Evolutionary conservation across 2,797 vertebrate genomes (phyloP).

Genomic region (Poeciliopsis turneri): DNA sequence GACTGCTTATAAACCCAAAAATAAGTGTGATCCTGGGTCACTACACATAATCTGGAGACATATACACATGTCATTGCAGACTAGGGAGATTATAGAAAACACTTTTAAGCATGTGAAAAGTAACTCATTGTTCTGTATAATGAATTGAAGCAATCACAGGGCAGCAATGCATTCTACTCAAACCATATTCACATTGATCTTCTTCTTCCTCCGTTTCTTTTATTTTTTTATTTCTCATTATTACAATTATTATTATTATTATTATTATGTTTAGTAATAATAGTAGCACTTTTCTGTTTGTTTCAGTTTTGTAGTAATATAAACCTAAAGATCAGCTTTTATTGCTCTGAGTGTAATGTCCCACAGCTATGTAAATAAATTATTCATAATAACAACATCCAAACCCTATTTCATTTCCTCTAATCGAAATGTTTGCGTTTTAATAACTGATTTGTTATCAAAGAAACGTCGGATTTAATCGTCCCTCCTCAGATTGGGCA

Average conservation of each 20-base stretch:
- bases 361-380: not conserved
- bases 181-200: too few relatives aligned
- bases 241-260: not conserved
- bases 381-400: not conserved
- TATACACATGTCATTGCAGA: not conserved
- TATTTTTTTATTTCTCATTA: too few relatives aligned
- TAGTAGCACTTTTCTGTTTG: not conserved
- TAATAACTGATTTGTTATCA: too few relatives aligned
- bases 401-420: not conserved
- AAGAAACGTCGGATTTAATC: not conserved
- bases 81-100: not conserved
- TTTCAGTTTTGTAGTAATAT: not conserved
- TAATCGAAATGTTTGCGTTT: not conserved
- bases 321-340: not conserved
- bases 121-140: not conserved
- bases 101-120: not conserved
- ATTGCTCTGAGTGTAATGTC: not conserved
- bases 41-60: not conserved
- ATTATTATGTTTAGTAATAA: not conserved
- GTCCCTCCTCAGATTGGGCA: conserved; percentile 46
- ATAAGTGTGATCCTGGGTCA: not conserved
- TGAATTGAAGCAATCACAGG: not conserved
- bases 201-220: too few relatives aligned
- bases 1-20: not conserved
- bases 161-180: not conserved